phyloP scores from a whole-genome alignment of 2,888 invertebrate genomes.

The Salticus scenicus region DNA sequence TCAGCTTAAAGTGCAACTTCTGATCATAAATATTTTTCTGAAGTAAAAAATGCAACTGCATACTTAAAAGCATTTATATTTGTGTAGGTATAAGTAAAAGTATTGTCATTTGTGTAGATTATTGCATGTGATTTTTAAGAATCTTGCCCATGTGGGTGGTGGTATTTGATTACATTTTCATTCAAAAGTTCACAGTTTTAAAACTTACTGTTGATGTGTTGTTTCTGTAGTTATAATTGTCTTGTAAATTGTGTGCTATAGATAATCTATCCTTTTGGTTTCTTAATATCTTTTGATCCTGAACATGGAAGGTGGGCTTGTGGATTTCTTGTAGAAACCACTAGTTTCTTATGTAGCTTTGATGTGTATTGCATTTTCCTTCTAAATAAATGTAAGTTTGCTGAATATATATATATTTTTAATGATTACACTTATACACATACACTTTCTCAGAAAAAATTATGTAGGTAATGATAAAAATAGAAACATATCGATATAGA shows the following conservation, averaged over 20 bases:
- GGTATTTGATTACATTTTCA: conserved; percentile 33
- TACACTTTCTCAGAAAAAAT: no score
- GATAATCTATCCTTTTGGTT: conserved; percentile 23
- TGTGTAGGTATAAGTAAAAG: conserved; percentile 46
- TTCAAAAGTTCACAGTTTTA: conserved; percentile 28
- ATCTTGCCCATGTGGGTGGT: conserved; percentile 57
- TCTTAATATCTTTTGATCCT: conserved; percentile 36
- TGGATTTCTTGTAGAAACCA: conserved; percentile 34
- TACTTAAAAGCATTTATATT: conserved; percentile 57
- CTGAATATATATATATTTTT: no score
- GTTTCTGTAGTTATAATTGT: conserved; percentile 52
- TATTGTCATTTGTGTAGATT: conserved; percentile 63
- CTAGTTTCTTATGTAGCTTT: conserved; percentile 48
- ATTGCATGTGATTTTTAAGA: conserved; percentile 49
- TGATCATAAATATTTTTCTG: conserved; percentile 18
- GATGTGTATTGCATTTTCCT: conserved; percentile 52
- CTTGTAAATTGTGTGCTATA: conserved; percentile 55
- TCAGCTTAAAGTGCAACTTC: no score
- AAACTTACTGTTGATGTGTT: conserved; percentile 49
- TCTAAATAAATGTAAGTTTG: conserved; percentile 63
- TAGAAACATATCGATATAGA: no score
- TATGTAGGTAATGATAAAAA: no score
- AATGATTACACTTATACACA: no score
- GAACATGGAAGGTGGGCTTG: neutral
- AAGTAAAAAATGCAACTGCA: conserved; percentile 29